A percentile compares a stretch with the other conserved stretches of the same genome.
These are phyloP conservation scores for Microtus richardsoni DNA, from an alignment of 2,113 vertebrate species.

Conservation along the genomic window DNA sequence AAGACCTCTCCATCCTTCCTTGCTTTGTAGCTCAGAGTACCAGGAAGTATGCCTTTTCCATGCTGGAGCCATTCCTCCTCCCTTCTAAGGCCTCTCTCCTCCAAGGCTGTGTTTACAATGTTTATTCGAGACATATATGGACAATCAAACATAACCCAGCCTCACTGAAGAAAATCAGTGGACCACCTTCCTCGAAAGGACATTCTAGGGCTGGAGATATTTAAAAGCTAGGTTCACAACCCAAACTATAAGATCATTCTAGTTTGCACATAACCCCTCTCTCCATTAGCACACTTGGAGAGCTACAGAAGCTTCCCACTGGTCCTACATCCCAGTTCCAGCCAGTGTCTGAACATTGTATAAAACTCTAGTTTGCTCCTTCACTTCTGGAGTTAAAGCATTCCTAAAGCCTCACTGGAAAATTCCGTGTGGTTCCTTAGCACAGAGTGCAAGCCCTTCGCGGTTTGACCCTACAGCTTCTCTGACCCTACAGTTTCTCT, in stretches of 20 bases:
- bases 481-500: conserved; percentile 20
- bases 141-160: neutral
- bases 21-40: neutral
- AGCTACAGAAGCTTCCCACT: neutral
- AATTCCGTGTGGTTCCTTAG: neutral
- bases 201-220: neutral
- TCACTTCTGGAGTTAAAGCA: neutral
- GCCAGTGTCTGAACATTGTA: neutral
- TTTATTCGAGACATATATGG: neutral
- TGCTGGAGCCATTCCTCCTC: neutral
- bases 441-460: neutral
- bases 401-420: neutral
- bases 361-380: neutral
- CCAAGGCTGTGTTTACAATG: neutral
- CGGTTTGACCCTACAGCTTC: conserved; percentile 3
- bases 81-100: neutral
- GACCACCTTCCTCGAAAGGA: neutral
- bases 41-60: neutral
- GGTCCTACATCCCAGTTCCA: neutral
- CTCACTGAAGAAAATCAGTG: neutral
- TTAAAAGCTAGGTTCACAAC: neutral
- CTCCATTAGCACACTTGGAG: neutral
- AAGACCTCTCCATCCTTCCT: neutral
- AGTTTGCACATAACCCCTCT: neutral
- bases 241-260: neutral